Base-by-base conservation (phyloP, 35 echinoderm and acorn worm species). In the Amphiura filiformis region DNA sequence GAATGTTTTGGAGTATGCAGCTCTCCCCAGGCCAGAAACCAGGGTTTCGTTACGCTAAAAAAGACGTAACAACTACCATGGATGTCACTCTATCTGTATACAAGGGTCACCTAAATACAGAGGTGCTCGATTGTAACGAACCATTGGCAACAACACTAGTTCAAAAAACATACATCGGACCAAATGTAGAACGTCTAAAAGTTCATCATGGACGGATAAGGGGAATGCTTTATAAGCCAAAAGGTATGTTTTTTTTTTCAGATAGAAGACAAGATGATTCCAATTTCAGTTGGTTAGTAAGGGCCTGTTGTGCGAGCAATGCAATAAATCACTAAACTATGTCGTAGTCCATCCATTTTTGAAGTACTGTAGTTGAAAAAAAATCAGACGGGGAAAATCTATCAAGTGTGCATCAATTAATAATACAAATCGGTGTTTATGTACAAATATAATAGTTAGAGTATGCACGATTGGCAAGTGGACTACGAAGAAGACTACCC, bases 1-100 rank as follows among this genome's bases (percentile, higher is more conserved):
- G 88, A 13, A 40, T 90, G 65, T 90, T 90, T 81, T 84, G 80
- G 65, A 83, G 81, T 36, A 90, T 90, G 88, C 35, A 42, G 38
- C 88, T 37, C 22, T 83, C 81, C 30, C 88, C 81, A 57, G 81
- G 81, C 14, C 64, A 83, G 42, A 38, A 38, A 39, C 31, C 64
- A 4, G 88, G 88, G 9, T 12, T 34, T 33, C 56, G 88, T 7
- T 84, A 84, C 32, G 1, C 31, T 15, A 77, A 77, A 26, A 76
- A 35, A 76, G 81, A 90, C 49, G 81, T 84, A 0, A 84, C 81
- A 35, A 84, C 57, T 36, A 65, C 88, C 1, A 41, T 78, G 57
- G 30, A 76, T 32, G 36, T 90, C 18, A 13, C 65, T 15, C 23
- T 90, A 17, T 52, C 80, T 26, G 57, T 90, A 0, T 83, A 84